Percentiles rank a stretch among this genome's conserved stretches.
These are phyloP conservation scores for Circus cinereus DNA, from an alignment of 2,797 vertebrate genomes.

Conservation along the genomic window DNA sequence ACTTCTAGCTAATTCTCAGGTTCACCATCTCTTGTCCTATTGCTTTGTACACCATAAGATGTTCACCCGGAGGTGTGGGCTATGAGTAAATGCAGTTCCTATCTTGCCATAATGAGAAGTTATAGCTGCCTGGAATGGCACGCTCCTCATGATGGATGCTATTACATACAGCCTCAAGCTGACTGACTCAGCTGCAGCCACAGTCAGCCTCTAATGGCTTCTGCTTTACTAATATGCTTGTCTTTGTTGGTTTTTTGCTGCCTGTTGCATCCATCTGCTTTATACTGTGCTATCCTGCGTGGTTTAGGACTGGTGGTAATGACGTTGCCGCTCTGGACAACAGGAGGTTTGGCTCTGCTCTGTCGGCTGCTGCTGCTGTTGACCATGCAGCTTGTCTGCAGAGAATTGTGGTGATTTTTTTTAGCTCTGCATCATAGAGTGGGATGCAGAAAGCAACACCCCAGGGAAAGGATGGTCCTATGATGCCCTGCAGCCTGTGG, in stretches of 20 bases:
- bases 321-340: background rate
- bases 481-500: background rate
- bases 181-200: background rate
- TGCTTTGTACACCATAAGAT: accelerated
- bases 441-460: background rate
- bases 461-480: background rate
- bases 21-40: background rate
- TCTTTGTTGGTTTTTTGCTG: background rate
- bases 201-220: background rate
- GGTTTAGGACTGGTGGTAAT: background rate
- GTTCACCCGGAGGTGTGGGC: accelerated
- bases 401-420: background rate
- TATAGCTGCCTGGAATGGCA: background rate
- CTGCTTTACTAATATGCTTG: background rate
- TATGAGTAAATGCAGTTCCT: background rate
- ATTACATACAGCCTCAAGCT: background rate
- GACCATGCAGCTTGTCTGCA: background rate
- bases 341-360: background rate
- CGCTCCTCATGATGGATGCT: accelerated
- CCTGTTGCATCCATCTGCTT: background rate
- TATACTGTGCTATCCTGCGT: accelerated
- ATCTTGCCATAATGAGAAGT: accelerated
- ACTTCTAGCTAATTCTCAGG: background rate
- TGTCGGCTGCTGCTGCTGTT: background rate
- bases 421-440: background rate